Evolutionary conservation across 2,797 vertebrate species (phyloP).

Genomic region (Microcaecilia unicolor): DNA sequence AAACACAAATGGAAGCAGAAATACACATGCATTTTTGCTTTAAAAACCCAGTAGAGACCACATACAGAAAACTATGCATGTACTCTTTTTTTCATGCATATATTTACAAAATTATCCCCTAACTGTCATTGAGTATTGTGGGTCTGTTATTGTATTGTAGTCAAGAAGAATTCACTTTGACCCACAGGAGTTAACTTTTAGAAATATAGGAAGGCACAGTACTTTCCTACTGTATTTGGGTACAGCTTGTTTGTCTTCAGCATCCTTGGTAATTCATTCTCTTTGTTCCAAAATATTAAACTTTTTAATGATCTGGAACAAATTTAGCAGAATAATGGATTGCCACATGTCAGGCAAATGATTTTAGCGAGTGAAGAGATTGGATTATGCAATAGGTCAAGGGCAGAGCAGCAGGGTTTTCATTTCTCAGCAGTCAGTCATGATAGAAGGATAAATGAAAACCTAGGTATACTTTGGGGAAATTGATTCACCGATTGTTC

Average conservation of each 20-base stretch:
- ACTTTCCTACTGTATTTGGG: not conserved
- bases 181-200: not conserved
- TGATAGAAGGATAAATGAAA: conserved; percentile 4
- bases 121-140: too few relatives aligned
- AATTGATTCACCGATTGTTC: conserved; percentile 4
- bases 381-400: conserved; percentile 2
- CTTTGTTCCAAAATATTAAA: not conserved
- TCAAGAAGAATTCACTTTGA: not conserved
- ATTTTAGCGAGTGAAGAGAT: not conserved
- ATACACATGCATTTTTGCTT: too few relatives aligned
- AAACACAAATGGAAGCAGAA: too few relatives aligned
- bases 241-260: not conserved
- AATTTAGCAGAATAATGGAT: not conserved
- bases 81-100: too few relatives aligned
- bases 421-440: not conserved
- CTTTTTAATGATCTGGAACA: not conserved
- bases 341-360: not conserved
- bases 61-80: too few relatives aligned
- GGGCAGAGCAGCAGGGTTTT: not conserved
- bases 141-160: too few relatives aligned
- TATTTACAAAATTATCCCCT: too few relatives aligned
- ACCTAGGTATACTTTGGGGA: not conserved
- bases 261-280: not conserved
- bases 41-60: too few relatives aligned
- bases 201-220: not conserved